A percentile compares a stretch with the other conserved stretches of the same genome.
Evolutionary conservation across 2,888 invertebrate genomes (phyloP).

Genomic region (Idaea straminata): DNA sequence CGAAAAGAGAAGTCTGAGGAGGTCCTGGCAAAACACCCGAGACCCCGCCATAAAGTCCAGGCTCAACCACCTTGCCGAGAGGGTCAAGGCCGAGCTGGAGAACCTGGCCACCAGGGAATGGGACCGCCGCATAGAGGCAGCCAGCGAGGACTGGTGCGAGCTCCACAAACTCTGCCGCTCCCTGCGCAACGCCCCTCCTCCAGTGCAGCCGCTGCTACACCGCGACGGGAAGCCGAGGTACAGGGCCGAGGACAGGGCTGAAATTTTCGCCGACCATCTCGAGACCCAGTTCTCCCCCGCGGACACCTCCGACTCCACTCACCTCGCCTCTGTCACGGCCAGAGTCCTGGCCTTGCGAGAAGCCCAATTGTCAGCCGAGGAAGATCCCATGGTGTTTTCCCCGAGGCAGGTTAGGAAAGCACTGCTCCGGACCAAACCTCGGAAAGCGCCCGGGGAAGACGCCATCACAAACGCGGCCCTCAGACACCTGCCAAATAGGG

Average conservation of each 20-base stretch:
- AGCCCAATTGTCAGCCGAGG: background rate
- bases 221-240: background rate
- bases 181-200: too few relatives aligned
- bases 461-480: constrained; percentile 3
- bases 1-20: too few relatives aligned
- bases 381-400: background rate
- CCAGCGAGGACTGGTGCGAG: too few relatives aligned
- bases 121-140: too few relatives aligned
- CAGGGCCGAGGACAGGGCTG: background rate
- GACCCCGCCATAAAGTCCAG: too few relatives aligned
- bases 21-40: too few relatives aligned
- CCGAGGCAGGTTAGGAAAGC: constrained; percentile 2
- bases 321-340: background rate
- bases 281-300: background rate
- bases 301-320: background rate
- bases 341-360: background rate
- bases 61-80: too few relatives aligned
- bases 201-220: background rate
- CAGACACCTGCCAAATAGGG: background rate
- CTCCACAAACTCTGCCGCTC: too few relatives aligned
- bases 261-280: background rate
- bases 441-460: constrained; percentile 5
- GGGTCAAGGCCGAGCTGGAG: too few relatives aligned
- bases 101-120: too few relatives aligned
- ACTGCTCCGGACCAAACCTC: background rate